Percentiles rank a stretch among this genome's conserved stretches.
phyloP scores from a whole-genome alignment of 2,797 vertebrate species.

The Mormyrus hasselquistii region DNA sequence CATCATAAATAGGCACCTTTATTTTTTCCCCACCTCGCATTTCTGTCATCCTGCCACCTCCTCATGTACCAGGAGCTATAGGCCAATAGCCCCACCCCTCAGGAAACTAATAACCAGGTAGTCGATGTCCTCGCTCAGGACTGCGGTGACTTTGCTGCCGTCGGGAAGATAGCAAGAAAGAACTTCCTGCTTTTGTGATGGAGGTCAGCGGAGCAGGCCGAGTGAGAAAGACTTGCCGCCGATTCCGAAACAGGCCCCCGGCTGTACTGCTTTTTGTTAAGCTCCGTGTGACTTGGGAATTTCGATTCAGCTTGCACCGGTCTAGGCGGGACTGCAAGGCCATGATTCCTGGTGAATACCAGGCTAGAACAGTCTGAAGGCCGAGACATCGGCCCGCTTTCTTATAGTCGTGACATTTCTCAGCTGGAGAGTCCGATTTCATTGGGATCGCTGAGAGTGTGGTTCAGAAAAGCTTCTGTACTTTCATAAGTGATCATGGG shows the following conservation, averaged over 20 bases:
- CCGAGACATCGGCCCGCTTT: not conserved
- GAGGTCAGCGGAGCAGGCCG: not conserved
- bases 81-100: slow-evolving; percentile 49
- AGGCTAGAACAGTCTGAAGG: not conserved
- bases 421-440: not conserved
- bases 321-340: slow-evolving; percentile 57
- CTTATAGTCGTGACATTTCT: not conserved
- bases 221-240: not conserved
- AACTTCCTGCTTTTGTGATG: slow-evolving; percentile 5
- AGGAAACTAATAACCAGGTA: slow-evolving; percentile 51
- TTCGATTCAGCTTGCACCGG: slow-evolving; percentile 47
- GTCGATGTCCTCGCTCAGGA: slow-evolving; percentile 32
- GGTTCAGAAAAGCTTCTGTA: not conserved
- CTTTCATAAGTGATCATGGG: not conserved
- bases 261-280: slow-evolving; percentile 26
- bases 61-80: slow-evolving; percentile 40
- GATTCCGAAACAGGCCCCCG: not conserved
- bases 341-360: slow-evolving; percentile 12
- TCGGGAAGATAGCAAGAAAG: slow-evolving; percentile 26
- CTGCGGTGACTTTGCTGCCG: not conserved
- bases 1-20: slow-evolving; percentile 20
- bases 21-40: slow-evolving; percentile 59
- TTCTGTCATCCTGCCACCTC: slow-evolving; percentile 41
- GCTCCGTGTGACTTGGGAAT: slow-evolving; percentile 42
- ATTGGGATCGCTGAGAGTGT: not conserved